phyloP scores from a whole-genome alignment of 2,888 invertebrate species.

The Conchocele bisecta region DNA sequence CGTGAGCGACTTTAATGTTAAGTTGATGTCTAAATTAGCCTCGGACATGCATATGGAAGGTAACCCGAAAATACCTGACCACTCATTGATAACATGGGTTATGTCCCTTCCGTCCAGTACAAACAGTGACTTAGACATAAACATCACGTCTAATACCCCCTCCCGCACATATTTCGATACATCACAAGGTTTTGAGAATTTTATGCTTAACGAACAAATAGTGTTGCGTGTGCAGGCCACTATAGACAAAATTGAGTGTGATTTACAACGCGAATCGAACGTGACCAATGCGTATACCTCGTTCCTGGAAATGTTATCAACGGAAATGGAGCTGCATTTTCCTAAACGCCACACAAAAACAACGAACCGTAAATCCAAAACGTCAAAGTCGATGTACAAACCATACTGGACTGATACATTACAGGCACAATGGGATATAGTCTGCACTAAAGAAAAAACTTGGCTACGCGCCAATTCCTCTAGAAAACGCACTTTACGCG shows the following conservation, averaged over 20 bases:
- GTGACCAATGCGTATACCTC: neutral
- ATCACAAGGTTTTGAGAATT: too few species aligned
- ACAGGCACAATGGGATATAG: conserved; percentile 6
- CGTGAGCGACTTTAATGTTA: neutral
- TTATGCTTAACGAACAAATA: too few species aligned
- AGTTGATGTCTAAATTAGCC: neutral
- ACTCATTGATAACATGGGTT: conserved; percentile 5
- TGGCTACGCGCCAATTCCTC: neutral
- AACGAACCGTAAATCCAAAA: too few species aligned
- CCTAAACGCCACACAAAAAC: neutral
- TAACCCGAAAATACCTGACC: neutral
- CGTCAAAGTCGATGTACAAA: neutral
- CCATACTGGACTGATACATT: conserved; percentile 3
- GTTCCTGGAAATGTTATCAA: neutral
- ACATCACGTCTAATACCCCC: too few species aligned
- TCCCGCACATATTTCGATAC: too few species aligned
- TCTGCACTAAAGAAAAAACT: conserved; percentile 3
- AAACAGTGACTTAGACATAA: too few species aligned
- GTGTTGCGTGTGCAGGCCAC: neutral
- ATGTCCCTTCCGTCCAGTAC: neutral
- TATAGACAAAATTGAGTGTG: neutral
- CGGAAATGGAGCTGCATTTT: neutral
- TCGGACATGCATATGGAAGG: neutral
- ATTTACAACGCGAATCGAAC: neutral
- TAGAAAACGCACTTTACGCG: neutral